These are phyloP conservation scores for Chaetops frenatus DNA, from an alignment of 2,113 vertebrate species.

Conservation along the genomic window DNA sequence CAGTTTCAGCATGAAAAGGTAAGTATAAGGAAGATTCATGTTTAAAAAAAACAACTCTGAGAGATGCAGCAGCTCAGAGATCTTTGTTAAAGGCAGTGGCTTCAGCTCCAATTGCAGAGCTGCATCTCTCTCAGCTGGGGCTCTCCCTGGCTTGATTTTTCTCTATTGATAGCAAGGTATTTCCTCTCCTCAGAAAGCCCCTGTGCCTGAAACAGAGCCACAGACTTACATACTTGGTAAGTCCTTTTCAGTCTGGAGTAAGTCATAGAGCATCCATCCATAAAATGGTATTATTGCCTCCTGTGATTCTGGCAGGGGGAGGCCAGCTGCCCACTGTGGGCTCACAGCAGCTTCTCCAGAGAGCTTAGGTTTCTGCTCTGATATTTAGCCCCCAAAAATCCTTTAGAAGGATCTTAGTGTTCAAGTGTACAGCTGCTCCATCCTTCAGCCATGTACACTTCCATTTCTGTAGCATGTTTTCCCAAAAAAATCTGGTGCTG, in stretches of 20 bases:
- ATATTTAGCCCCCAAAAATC: neutral
- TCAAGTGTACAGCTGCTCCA: neutral
- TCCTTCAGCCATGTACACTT: neutral
- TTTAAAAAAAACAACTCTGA: neutral
- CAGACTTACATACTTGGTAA: neutral
- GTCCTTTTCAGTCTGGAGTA: neutral
- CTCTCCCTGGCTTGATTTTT: neutral
- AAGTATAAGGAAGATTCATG: neutral
- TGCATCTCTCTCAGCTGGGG: neutral
- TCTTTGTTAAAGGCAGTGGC: neutral
- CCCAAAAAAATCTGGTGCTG: accelerated
- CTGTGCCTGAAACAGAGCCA: neutral
- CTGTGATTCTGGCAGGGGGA: neutral
- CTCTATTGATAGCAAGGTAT: neutral
- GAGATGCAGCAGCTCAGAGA: neutral
- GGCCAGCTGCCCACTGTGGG: neutral
- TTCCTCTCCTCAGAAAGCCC: neutral
- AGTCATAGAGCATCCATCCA: neutral
- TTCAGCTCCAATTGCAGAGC: neutral
- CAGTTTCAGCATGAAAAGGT: neutral
- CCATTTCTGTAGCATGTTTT: neutral
- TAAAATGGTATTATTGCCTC: neutral
- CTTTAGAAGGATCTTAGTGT: neutral
- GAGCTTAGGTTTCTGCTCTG: neutral
- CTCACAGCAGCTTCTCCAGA: neutral